Percentiles rank a stretch among this genome's conserved stretches.
Conservation (phyloP, 1,140 invertebrate species). For the Calephelis nemesis region DNA sequence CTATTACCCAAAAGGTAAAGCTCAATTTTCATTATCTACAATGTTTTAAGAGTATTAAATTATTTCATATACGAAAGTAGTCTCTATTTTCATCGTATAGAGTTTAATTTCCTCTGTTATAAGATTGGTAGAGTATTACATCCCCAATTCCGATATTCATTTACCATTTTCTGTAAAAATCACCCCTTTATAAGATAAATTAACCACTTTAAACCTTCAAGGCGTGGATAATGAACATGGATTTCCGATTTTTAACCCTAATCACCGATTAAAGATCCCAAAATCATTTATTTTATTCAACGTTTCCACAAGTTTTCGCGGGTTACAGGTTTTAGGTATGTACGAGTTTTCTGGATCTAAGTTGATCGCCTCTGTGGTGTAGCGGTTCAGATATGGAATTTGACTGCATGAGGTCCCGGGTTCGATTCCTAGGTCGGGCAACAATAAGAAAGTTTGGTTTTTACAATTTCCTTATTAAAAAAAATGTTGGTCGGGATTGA, state of each 20-base stretch:
- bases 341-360: too few relatives aligned
- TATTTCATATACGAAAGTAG: background rate
- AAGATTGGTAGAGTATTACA: background rate
- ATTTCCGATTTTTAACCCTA: background rate
- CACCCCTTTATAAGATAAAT: background rate
- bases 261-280: background rate
- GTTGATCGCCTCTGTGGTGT: too few relatives aligned
- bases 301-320: too few relatives aligned
- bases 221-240: background rate
- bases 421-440: too few relatives aligned
- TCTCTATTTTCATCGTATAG: background rate
- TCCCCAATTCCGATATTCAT: background rate
- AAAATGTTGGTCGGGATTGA: too few relatives aligned
- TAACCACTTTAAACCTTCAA: background rate
- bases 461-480: too few relatives aligned
- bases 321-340: too few relatives aligned
- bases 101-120: background rate
- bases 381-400: too few relatives aligned
- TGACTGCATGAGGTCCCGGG: too few relatives aligned
- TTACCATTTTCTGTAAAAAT: slow-evolving; percentile 2
- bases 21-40: background rate
- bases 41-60: background rate
- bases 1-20: background rate
- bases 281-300: too few relatives aligned
- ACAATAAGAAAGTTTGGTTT: too few relatives aligned